Evolutionary conservation across 2,888 invertebrate species (phyloP).

Genomic region (Xestia sexstrigata): DNA sequence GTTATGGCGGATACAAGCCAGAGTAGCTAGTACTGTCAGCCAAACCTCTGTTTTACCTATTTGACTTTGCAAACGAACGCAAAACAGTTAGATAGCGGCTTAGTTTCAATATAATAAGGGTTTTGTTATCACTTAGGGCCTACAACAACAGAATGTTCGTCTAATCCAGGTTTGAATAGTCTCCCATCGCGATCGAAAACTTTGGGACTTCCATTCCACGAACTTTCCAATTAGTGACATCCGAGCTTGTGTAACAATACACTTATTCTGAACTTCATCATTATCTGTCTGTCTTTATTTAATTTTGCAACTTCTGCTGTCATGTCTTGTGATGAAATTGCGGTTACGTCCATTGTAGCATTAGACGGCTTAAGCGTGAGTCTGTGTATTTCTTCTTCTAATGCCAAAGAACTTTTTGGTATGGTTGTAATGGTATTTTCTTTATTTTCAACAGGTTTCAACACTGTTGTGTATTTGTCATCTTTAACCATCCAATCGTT

Average conservation of each 20-base stretch:
- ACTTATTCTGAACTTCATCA: not conserved
- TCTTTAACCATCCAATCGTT: not conserved
- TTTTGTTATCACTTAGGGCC: not conserved
- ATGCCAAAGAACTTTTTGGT: not conserved
- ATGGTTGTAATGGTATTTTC: not conserved
- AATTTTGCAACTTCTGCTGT: not conserved
- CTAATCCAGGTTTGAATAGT: not conserved
- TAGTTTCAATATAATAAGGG: not conserved
- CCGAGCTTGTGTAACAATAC: not conserved
- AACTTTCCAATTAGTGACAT: not conserved
- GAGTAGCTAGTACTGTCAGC: not conserved
- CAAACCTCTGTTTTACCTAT: not conserved
- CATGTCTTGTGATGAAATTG: not conserved
- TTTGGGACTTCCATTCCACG: not conserved
- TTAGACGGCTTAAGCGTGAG: not conserved
- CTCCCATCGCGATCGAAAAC: not conserved
- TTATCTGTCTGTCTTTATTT: no score
- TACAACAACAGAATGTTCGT: not conserved
- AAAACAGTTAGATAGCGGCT: not conserved
- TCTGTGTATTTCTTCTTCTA: not conserved
- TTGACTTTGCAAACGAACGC: not conserved
- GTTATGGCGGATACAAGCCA: not conserved
- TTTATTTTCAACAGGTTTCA: not conserved
- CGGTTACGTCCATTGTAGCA: not conserved
- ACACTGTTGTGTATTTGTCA: not conserved